Percentiles rank a stretch among this genome's conserved stretches.
Evolutionary conservation across 2,797 vertebrate genomes (phyloP).

Genomic region (Heliangelus exortis): DNA sequence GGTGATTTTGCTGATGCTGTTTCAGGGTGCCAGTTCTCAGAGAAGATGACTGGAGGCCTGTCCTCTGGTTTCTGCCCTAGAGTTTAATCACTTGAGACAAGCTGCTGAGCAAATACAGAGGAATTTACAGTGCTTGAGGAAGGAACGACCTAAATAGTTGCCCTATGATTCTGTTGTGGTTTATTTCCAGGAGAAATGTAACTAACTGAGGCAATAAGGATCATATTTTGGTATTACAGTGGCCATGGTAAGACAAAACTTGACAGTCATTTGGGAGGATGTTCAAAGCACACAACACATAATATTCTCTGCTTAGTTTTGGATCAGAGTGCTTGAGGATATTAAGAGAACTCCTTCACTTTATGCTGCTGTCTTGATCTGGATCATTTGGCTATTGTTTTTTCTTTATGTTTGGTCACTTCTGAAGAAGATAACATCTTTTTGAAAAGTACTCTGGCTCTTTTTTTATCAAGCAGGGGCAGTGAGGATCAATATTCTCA

Average conservation of each 20-base stretch:
- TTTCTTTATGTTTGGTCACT: background rate
- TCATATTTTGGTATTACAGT: background rate
- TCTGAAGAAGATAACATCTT: background rate
- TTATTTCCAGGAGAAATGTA: background rate
- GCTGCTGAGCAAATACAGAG: slow-evolving; percentile 59
- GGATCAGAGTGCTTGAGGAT: background rate
- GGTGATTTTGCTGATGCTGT: background rate
- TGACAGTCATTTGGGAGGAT: background rate
- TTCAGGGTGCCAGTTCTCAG: background rate
- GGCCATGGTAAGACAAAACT: background rate
- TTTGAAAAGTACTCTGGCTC: background rate
- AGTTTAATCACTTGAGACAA: slow-evolving; percentile 40
- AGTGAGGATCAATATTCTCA: background rate
- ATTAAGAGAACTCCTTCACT: background rate
- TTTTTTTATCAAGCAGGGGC: background rate
- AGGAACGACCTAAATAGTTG: background rate
- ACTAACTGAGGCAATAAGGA: background rate
- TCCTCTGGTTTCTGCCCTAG: background rate
- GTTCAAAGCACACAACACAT: background rate
- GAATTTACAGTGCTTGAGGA: background rate
- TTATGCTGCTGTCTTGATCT: background rate
- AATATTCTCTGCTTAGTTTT: background rate
- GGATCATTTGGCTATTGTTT: background rate
- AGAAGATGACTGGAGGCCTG: background rate
- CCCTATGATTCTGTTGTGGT: background rate